These are phyloP conservation scores for Megathymus violae DNA, from an alignment of 1,140 invertebrate species.

Conservation along the genomic window DNA sequence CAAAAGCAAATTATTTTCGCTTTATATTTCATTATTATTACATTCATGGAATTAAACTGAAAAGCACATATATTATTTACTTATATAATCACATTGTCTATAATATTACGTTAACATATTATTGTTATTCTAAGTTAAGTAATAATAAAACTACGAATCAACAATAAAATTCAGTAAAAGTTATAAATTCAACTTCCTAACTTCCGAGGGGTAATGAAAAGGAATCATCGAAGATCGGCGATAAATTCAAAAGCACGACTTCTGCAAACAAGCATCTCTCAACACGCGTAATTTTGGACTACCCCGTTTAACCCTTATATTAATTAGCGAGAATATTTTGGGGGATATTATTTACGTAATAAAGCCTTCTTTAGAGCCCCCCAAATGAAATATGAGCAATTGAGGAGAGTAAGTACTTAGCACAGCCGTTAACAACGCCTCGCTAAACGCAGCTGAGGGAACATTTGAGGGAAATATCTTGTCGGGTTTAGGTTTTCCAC, in stretches of 20 bases:
- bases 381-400: conserved; percentile 80
- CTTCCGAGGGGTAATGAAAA: conserved; percentile 27
- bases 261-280: conserved; percentile 51
- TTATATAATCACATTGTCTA: no score
- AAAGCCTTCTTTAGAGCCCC: conserved; percentile 79
- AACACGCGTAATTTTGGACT: conserved; percentile 43
- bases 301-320: conserved; percentile 72
- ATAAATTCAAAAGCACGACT: conserved; percentile 37
- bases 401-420: conserved; percentile 71
- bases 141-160: no score
- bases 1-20: no score
- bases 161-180: no score
- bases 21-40: no score
- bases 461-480: conserved; percentile 7
- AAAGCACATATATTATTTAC: no score
- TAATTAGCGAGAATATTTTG: conserved; percentile 81
- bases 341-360: conserved; percentile 80
- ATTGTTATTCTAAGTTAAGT: no score
- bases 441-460: conserved; percentile 26
- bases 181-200: conserved; percentile 1
- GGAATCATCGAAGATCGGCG: conserved; percentile 29
- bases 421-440: conserved; percentile 39
- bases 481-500: conserved; percentile 2
- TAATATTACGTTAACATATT: no score
- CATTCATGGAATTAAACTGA: no score